phyloP scores from a whole-genome alignment of 2,888 invertebrate species.

The Mimumesa dahlbomi region DNA sequence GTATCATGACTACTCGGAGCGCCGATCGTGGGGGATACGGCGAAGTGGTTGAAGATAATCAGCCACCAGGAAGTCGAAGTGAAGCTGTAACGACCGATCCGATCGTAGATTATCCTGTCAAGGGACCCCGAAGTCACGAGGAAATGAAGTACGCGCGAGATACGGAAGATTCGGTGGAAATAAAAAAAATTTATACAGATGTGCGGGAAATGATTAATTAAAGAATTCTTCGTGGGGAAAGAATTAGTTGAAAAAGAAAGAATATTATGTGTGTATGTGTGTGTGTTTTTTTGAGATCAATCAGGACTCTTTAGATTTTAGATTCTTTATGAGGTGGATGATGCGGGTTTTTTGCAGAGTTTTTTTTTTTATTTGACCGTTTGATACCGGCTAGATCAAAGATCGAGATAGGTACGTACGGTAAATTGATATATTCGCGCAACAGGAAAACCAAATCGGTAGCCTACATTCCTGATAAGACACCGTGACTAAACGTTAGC shows the following conservation, averaged over 20 bases:
- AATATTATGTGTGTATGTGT: no score
- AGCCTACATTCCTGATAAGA: conserved; percentile 57
- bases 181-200: no score
- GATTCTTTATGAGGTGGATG: no score
- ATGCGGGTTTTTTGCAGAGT: no score
- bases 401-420: conserved; percentile 41
- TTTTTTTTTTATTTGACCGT: no score
- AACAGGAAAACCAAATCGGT: conserved; percentile 52
- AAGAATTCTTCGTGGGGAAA: conserved; percentile 9
- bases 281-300: no score
- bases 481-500: conserved; percentile 53
- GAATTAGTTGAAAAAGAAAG: background rate
- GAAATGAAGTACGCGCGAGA: conserved; percentile 7
- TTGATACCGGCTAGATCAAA: no score
- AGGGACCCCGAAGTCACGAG: conserved; percentile 20
- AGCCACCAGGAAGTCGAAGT: conserved; percentile 35
- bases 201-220: conserved; percentile 44
- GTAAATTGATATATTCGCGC: conserved; percentile 56
- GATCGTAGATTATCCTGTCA: conserved; percentile 46
- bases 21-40: conserved; percentile 23
- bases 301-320: no score
- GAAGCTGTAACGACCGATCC: conserved; percentile 39
- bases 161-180: background rate
- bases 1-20: background rate
- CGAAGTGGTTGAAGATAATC: conserved; percentile 22